Base-by-base conservation (phyloP, 1,140 invertebrate species). In the Diabrotica undecimpunctata region DNA sequence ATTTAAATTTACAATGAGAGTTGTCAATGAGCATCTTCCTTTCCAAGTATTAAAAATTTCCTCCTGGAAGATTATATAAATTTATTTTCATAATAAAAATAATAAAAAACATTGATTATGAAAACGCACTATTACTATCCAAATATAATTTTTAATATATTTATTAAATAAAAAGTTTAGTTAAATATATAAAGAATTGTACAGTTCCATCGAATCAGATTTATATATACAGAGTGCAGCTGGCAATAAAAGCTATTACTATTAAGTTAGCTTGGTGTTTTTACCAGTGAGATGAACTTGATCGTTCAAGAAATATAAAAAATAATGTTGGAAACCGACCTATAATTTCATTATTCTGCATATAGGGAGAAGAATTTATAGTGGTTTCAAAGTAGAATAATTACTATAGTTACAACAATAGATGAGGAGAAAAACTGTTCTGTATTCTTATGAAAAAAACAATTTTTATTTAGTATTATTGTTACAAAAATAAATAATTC, bases 241-340 rank as follows among this genome's bases (percentile, higher is more conserved):
- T 69, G 70, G 70, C 72, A 72, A 66, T 62, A 46, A 8, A 71
- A 73, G 73, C 71, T 73, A 71, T 67, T 67, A 25, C 71, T 73
- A 73, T 57, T 53, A 66, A 70, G 62, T 71, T 70, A 73, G 67
- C 69, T 75, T 75, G 73, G 72, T 75, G 72, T 75, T 74, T 68
- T 66, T 73, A 75, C 74, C 74, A 75, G 72, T 75, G 74, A 74
- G 74, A 70, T 69, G 70, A 72, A 71, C 69, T 62, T 66, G 54
- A 64, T 66, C 61, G 69, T 72, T 68, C 66, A 69, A 68, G 66
- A 71, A 46, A 72, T 74, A 71, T 71, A 73, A 68, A 69, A 57
- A 38, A 58, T 38, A 64, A 50, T 58, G 56, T 57, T 37, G 61
- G 55, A 59, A 63, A 36, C 55, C 53, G 55, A 38, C 54, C 52